Evolutionary conservation across 2,797 vertebrate species (phyloP), one percentile per base, ranked within the genome.

Genomic region (Pachyuromys duprasi): DNA sequence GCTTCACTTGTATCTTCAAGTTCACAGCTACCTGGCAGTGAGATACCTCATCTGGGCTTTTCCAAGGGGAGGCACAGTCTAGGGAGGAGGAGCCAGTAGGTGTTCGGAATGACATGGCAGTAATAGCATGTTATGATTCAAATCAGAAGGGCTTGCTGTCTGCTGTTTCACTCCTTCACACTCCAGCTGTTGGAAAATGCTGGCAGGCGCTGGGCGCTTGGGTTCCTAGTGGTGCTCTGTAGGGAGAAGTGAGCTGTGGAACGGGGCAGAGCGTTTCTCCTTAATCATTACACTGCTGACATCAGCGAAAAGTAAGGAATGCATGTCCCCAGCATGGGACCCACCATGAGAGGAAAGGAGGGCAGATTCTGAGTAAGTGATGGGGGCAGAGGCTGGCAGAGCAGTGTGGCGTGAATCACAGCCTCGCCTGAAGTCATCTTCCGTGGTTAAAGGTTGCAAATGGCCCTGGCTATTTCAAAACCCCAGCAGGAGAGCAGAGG

Each of bases 251-350:
- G 42, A 93, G 93, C 33, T 8, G 0, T 62, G 90, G 96, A 95
- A 76, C 45, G 86, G 79, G 79, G 74, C 36, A 84, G 88, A 39
- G 90, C 76, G 94, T 94, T 96, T 94, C 84, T 92, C 76, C 94
- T 96, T 97, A 97, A 97, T 95, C 94, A 97, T 96, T 96, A 96
- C 93, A 53, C 65, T 91, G 93, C 95, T 95, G 95, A 97, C 95
- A 93, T 83, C 91, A 81, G 28, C 88, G 90, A 87, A 95, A 96
- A 96, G 14, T 72, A 86, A 86, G 82, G 2, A 26, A 36, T 67
- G 67, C 0, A 0, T 26, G 18, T 33, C 2, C 0, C n/a, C 90
- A 12, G 72, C 90, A 9, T 2, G 45, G 80, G 90, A 60, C 53
- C 74, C 28, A 33, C n/a, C 0, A 8, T 4, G 69, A 65, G 69